Percentiles rank a stretch among this genome's conserved stretches.
Evolutionary conservation across 2,797 vertebrate species (phyloP).

Genomic region (Enteromius fasciolatus): DNA sequence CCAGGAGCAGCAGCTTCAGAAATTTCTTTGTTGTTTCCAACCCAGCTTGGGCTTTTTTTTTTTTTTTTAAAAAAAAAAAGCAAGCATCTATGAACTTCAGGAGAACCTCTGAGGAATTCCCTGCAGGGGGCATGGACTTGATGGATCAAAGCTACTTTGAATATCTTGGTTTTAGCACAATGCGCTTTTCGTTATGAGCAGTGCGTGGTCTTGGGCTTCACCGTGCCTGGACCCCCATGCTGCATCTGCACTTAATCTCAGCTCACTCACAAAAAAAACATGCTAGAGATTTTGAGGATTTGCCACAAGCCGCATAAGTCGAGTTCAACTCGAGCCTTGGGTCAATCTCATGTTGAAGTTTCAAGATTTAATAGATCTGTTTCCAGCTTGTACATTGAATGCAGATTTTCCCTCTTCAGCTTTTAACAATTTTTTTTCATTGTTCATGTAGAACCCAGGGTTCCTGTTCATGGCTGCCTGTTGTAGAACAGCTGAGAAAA

Average conservation of each 20-base stretch:
- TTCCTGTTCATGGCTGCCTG: background rate
- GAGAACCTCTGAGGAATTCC: conserved; percentile 17
- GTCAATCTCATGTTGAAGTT: background rate
- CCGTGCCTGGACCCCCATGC: background rate
- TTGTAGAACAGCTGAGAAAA: background rate
- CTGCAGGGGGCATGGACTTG: conserved; percentile 11
- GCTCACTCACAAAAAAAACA: background rate
- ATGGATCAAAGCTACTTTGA: conserved; percentile 37
- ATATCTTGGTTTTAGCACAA: background rate
- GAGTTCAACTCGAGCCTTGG: background rate
- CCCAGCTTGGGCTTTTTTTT: conserved; percentile 5
- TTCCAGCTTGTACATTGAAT: background rate
- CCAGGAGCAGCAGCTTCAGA: conserved; percentile 18
- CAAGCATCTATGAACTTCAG: conserved; percentile 29
- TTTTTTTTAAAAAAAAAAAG: background rate
- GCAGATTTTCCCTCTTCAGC: background rate
- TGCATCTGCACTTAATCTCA: background rate
- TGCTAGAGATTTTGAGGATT: background rate
- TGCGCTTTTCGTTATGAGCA: background rate
- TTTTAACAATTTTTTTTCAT: background rate
- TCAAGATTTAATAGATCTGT: background rate
- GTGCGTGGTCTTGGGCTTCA: background rate
- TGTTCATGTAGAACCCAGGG: background rate
- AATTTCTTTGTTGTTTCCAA: conserved; percentile 49
- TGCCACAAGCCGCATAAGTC: background rate